Evolutionary conservation across 2,888 invertebrate species (phyloP), one percentile per base, ranked within the genome.

Genomic region (Drosophila cyrtoloma): DNA sequence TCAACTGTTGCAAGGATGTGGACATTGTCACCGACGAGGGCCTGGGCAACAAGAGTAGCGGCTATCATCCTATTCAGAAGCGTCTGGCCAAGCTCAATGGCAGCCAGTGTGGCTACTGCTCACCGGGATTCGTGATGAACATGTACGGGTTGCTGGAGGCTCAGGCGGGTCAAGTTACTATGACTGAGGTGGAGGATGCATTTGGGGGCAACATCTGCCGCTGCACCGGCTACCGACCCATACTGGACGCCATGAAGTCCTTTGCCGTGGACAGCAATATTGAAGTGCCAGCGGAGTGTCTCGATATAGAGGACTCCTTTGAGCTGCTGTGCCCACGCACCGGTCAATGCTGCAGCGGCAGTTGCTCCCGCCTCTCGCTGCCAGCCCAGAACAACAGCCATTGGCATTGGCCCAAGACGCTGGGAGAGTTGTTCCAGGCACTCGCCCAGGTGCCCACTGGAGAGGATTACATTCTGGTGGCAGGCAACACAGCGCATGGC

Each of bases 401-500:
- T 32, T 93, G 92, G 92, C 83, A 80, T 72, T 92, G 92, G 92
- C 91, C 92, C 6, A 84, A 76, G 26, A 75, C 88, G 28, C 72
- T 84, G 47, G 35, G 39, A 1, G 86, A 93, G 16, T 59, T 92
- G 14, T 92, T 91, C 28, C 57, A 65, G 3, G 79, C 86, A 0
- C 77, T 96, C n/a, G 86, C 93, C 0, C 68, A 86, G 33, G 63
- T 85, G 5, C 60, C 80, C 52, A 67, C 16, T 12, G 92, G 93
- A 4, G 94, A 86, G 37, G 64, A 93, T n/a, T 96, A 96, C 79
- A 95, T 95, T 90, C 91, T 97, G n/a, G 95, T 97, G 1, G 95
- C 95, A n/a, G 97, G 97, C 19, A 97, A 97, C 89, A 97, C 97
- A 1, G 96, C 95, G 2, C 96, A 95, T 93, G 97, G 97, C 1